Evolutionary conservation across 2,113 vertebrate species (phyloP), one percentile per base, ranked within the genome.

Genomic region (Daboia siamensis): DNA sequence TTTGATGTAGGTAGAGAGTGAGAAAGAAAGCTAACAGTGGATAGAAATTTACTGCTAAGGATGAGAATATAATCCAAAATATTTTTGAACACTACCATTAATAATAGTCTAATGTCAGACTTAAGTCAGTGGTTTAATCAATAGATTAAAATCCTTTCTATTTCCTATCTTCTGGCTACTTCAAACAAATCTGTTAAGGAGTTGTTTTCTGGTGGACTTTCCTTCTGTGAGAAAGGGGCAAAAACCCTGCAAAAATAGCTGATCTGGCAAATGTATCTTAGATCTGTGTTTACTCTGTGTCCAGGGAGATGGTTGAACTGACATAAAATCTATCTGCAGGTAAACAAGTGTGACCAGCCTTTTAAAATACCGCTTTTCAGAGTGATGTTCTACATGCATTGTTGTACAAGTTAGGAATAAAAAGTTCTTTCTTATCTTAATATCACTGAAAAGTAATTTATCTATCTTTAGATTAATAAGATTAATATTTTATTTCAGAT

Each of bases 311-410:
- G 61, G 92, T 94, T 88, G 56, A 90, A 90, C 11, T 91, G 64
- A n/a, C 85, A 44, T 64, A 51, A 90, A 90, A 89, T 95, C 69
- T 88, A 87, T 52, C 93, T 94, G 61, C 85, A 93, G 90, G 91
- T 95, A 92, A 96, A 90, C 64, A 93, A 96, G 93, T 92, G 89
- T 64, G 80, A 89, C 15, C 39, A 54, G 46, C 33, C 24, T 46
- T 88, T 91, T 80, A 57, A 84, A 87, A 91, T 4, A 33, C 6
- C 1, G 6, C 74, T 90, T 90, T 87, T 51, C 86, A 54, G 93
- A 87, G 92, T 5, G 91, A 93, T 86, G n/a, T 20, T 92, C 57
- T 44, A 54, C 48, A 88, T 2, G 20, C 51, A n/a, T 74, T 11
- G 15, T 10, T 85, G 52, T 90, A 84, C 15, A 57, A 29, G 69